phyloP scores from a whole-genome alignment of 37 sponge, comb jelly and placozoan species.

The Beroe forskalii region DNA sequence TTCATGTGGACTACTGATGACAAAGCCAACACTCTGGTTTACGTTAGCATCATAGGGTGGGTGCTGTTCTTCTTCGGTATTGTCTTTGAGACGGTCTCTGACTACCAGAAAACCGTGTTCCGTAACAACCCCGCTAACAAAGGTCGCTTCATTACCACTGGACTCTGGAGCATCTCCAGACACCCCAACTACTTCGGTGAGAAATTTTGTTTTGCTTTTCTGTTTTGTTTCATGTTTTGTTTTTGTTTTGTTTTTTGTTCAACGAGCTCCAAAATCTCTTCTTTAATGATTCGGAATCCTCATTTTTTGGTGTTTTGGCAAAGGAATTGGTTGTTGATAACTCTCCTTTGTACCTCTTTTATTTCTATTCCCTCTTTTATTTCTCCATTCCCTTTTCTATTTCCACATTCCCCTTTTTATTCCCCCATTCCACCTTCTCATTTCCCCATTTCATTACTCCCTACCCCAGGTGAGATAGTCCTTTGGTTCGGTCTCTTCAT shows the following conservation, averaged over 20 bases:
- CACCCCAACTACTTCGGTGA: constrained; percentile 79
- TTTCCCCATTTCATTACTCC: too few relatives aligned
- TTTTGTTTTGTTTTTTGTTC: too few relatives aligned
- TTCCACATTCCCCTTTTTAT: too few relatives aligned
- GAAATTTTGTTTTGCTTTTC: too few relatives aligned
- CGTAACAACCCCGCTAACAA: constrained; percentile 68
- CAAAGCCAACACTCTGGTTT: background rate
- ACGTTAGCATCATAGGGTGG: constrained; percentile 65
- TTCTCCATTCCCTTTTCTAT: too few relatives aligned
- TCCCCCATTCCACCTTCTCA: too few relatives aligned
- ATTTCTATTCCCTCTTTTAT: too few relatives aligned
- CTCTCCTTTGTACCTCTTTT: too few relatives aligned
- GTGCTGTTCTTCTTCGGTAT: constrained; percentile 67
- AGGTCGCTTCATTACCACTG: constrained; percentile 67
- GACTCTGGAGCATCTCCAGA: constrained; percentile 69
- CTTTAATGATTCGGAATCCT: too few relatives aligned
- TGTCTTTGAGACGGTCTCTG: constrained; percentile 68
- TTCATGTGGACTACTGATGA: constrained; percentile 63
- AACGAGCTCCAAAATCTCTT: background rate
- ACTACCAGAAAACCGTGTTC: constrained; percentile 69
- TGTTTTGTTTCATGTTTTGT: too few relatives aligned
- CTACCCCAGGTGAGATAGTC: constrained; percentile 65
- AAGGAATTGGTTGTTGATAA: too few relatives aligned
- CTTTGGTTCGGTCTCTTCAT: constrained; percentile 70
- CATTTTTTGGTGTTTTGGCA: too few relatives aligned